These are phyloP conservation scores for Lophotis ruficrista DNA, from an alignment of 2,113 vertebrate genomes.

Conservation along the genomic window DNA sequence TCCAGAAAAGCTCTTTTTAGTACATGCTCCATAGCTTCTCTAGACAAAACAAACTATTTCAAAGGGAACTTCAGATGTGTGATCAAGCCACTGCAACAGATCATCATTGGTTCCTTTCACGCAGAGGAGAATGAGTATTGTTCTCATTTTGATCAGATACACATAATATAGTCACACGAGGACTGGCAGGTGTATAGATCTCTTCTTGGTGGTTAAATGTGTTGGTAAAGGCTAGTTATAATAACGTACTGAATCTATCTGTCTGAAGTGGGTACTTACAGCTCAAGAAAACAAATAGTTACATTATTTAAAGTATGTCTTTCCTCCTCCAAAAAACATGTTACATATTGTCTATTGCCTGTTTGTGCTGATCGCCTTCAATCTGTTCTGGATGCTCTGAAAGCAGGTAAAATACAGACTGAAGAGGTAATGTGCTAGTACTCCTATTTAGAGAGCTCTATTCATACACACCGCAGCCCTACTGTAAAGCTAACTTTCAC, in stretches of 20 bases:
- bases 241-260: not conserved
- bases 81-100: not conserved
- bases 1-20: constrained; percentile 9
- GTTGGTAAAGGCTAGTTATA: not conserved
- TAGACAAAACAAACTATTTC: not conserved
- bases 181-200: not conserved
- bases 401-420: not conserved
- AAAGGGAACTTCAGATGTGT: not conserved
- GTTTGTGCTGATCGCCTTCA: not conserved
- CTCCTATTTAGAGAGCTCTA: not conserved
- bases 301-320: not conserved
- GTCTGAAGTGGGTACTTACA: not conserved
- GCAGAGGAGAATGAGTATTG: not conserved
- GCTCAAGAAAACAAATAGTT: not conserved
- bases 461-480: not conserved
- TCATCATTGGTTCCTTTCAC: not conserved
- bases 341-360: not conserved
- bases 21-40: not conserved
- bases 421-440: not conserved
- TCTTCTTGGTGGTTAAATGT: not conserved
- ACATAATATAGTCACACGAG: not conserved
- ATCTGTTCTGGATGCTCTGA: not conserved
- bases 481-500: not conserved
- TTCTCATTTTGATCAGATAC: not conserved
- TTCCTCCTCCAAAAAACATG: not conserved